Percentiles rank a stretch among this genome's conserved stretches.
Conservation (phyloP, 2,888 invertebrate genomes). For the Epicampocera succincta region DNA sequence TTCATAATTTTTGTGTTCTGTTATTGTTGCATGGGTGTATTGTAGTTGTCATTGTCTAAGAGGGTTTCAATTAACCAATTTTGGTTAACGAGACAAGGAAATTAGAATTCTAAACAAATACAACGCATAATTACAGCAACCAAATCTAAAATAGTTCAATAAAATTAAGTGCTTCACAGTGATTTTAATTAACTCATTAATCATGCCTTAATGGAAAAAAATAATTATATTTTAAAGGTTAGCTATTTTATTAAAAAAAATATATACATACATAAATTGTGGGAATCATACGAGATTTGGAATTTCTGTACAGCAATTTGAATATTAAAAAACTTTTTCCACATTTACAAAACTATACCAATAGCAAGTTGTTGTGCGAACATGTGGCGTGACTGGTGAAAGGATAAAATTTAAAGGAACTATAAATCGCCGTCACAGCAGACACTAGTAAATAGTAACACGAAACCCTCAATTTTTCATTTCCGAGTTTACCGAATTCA, state of each 20-base stretch:
- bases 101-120: slow-evolving; percentile 30
- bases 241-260: slow-evolving; percentile 8
- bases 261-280: background rate
- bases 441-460: too few species aligned
- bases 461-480: too few species aligned
- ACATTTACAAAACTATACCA: too few species aligned
- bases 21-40: slow-evolving; percentile 43
- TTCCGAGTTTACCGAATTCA: too few species aligned
- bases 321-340: too few species aligned
- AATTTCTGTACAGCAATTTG: background rate
- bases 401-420: too few species aligned
- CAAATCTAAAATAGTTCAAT: slow-evolving; percentile 23
- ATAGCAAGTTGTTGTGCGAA: too few species aligned
- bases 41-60: slow-evolving; percentile 31
- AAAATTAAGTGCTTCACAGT: slow-evolving; percentile 2
- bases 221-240: slow-evolving; percentile 17
- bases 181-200: slow-evolving; percentile 44
- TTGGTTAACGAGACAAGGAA: slow-evolving; percentile 70
- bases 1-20: slow-evolving; percentile 2
- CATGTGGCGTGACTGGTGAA: too few species aligned
- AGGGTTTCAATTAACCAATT: slow-evolving; percentile 65
- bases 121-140: slow-evolving; percentile 13
- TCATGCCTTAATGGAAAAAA: slow-evolving; percentile 15
- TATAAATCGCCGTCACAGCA: too few species aligned
- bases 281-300: too few species aligned